Evolutionary conservation across 2,888 invertebrate species (phyloP), one percentile per base, ranked within the genome.

Genomic region (Rhaphigaster nebulosa): DNA sequence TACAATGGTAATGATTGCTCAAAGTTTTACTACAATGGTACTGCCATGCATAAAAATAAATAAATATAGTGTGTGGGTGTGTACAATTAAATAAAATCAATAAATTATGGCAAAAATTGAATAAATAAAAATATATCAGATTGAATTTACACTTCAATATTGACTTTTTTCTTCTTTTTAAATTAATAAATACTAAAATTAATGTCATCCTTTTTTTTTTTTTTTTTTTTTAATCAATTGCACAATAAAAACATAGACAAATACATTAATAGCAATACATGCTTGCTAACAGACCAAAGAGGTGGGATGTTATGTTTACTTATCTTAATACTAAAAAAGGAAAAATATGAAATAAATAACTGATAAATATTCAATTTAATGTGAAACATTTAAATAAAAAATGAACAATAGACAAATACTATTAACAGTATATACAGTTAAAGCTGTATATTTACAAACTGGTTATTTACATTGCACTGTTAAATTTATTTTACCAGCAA

Each of bases 391-490:
- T 70, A 76, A 50, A 56, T 89, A 50, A 50, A 89, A 70, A 56
- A 29, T 29, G 41, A 76, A 89, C 76, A 88, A 70, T 34, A 87
- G 45, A 87, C 52, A 87, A 54, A 54, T 50, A 23, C 29, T 76
- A 70, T 89, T 60, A 89, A 89, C 70, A 89, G 65, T 89, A 89
- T 89, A 52, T 89, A 89, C 70, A 89, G 41, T 70, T 26, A 60
- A 41, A 88, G 29, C 60, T 88, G 88, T 88, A 88, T 41, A 88
- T 60, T 88, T 88, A 60, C 56, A 88, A 54, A 88, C 23, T 65
- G 41, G 65, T 60, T 60, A 84, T 84, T 84, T 84, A 84, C 84
- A 84, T 84, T 45, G 84, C 84, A 84, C 84, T 45, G 45, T 84
- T 84, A 84, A 50, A 84, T 84, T 50, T n/a, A 38, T 84, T 84